Conservation (phyloP, 2,797 vertebrate genomes). For the Simalia tracyae region DNA sequence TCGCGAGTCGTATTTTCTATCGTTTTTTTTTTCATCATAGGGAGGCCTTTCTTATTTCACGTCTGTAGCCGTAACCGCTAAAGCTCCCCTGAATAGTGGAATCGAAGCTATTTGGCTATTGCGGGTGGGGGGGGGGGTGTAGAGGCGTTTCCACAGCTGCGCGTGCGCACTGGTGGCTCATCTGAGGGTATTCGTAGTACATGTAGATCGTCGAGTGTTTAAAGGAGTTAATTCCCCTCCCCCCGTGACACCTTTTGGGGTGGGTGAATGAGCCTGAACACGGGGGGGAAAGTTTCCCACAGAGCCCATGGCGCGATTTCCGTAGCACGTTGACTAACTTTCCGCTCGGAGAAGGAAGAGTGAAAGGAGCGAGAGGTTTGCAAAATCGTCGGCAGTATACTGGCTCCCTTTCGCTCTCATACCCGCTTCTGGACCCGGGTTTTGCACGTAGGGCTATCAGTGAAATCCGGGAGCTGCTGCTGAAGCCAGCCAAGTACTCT, state of each 20-base stretch:
- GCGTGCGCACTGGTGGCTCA: slow-evolving; percentile 17
- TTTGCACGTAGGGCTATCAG: not conserved
- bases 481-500: not conserved
- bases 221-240: not conserved
- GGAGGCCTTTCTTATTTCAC: too few relatives aligned
- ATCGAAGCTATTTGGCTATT: not conserved
- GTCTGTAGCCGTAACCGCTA: not conserved
- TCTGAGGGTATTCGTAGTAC: slow-evolving; percentile 10
- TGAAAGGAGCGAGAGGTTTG: not conserved
- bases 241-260: too few relatives aligned
- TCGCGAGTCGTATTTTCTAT: not conserved
- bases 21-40: not conserved
- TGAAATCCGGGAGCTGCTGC: not conserved
- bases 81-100: not conserved
- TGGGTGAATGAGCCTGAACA: not conserved
- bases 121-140: not conserved
- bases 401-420: not conserved
- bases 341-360: not conserved
- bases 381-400: not conserved
- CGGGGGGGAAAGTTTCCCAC: not conserved
- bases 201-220: too few relatives aligned
- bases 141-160: not conserved
- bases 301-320: not conserved
- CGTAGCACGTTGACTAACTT: too few relatives aligned
- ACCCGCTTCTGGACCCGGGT: not conserved